Evolutionary conservation across 2,888 invertebrate genomes (phyloP), one percentile per base, ranked within the genome.

Genomic region (Andrena marginata): DNA sequence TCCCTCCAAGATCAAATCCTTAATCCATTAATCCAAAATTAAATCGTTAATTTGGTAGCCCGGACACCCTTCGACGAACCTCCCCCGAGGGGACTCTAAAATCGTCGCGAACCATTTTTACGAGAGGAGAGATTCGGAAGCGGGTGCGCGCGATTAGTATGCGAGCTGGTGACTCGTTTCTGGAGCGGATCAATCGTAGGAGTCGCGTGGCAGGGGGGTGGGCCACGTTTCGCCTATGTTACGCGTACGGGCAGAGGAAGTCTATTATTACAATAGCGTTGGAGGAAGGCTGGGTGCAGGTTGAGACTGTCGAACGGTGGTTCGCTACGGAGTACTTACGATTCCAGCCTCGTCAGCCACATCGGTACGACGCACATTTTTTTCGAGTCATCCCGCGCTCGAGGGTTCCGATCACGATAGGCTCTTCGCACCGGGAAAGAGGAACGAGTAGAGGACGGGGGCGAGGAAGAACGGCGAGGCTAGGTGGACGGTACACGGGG

Each of bases 291-390:
- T 26, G 48, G n/a, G 26, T n/a, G 23, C 49, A 33, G 49, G 23
- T n/a, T 48, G n/a, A n/a, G n/a, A 7, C 16, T n/a, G 13, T 23
- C 23, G 13, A 51, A 20, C 51, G 51, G n/a, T 8, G n/a, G 56
- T 56, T 54, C n/a, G 10, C 48, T 33, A 56, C 42, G 2, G 35
- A 67, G 71, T 84, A 93, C 93, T 93, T 90, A 93, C 93, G 91
- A 92, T 91, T 90, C 87, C 89, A 92, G 93, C 92, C 92, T 92
- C 93, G 92, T 93, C 91, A 92, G 93, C 92, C 92, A 91, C 92
- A 90, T 92, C 89, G 91, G 88, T 91, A 87, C 80, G 88, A 83
- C 85, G 89, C 90, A 91, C 93, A 91, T 92, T 93, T 90, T 89
- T 90, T 92, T 87, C 90, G 91, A 91, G 91, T 93, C 92, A 92